These are phyloP conservation scores for Callopanchax toddi DNA, from an alignment of 2,113 vertebrate species.

Conservation along the genomic window DNA sequence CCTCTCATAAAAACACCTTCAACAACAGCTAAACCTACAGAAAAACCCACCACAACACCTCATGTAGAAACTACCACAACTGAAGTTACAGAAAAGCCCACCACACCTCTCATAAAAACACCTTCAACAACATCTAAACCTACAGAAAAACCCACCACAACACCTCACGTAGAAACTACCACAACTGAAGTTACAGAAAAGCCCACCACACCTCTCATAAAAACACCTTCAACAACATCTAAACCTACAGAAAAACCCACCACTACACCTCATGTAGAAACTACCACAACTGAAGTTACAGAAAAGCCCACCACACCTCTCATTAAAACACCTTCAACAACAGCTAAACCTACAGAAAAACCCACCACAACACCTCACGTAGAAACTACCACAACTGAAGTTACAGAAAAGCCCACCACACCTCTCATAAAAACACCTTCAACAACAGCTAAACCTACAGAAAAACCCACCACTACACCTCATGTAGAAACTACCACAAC, in stretches of 20 bases:
- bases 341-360: neutral
- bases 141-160: neutral
- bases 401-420: neutral
- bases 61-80: neutral
- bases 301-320: neutral
- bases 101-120: neutral
- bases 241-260: neutral
- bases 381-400: neutral
- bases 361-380: neutral
- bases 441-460: neutral
- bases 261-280: neutral
- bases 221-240: neutral
- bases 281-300: neutral
- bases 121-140: neutral
- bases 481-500: neutral
- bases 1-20: neutral
- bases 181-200: neutral
- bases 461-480: neutral
- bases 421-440: neutral
- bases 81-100: neutral
- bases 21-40: neutral
- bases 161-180: neutral
- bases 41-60: neutral
- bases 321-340: neutral
- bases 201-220: neutral